phyloP scores from a whole-genome alignment of 1,140 invertebrate species.

The Oryctes rhinoceros region DNA sequence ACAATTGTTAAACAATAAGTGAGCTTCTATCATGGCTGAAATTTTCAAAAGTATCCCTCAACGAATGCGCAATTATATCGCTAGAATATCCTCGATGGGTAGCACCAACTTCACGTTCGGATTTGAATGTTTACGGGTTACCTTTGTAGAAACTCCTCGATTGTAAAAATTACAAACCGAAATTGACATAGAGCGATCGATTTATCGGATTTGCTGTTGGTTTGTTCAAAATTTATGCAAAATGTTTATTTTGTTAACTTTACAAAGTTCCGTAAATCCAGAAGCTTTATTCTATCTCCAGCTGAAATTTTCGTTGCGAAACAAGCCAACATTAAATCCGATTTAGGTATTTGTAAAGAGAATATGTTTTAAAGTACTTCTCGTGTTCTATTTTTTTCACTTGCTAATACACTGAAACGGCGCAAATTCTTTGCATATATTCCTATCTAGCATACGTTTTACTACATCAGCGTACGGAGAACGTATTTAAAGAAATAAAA shows the following conservation, averaged over 20 bases:
- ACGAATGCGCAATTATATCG: too few species aligned
- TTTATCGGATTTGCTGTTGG: not conserved
- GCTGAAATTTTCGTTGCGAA: not conserved
- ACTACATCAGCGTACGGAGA: not conserved
- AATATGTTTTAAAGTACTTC: slow-evolving; percentile 13
- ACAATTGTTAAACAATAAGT: too few species aligned
- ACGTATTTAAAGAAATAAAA: not conserved
- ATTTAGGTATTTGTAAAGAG: not conserved
- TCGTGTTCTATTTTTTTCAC: not conserved
- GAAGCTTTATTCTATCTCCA: not conserved
- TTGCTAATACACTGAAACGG: slow-evolving; percentile 1
- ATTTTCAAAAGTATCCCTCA: too few species aligned
- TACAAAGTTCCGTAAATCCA: not conserved
- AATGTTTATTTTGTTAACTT: not conserved
- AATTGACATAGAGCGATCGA: not conserved
- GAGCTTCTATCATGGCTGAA: too few species aligned
- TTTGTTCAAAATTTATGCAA: not conserved
- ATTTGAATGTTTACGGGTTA: too few species aligned
- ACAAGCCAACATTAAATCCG: not conserved
- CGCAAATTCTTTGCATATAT: not conserved
- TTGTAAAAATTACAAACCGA: not conserved
- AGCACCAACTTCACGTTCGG: too few species aligned
- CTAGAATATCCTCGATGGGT: too few species aligned
- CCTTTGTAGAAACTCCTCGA: too few species aligned
- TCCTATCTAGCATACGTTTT: not conserved